phyloP scores from a whole-genome alignment of 2,113 vertebrate species.

The Cyprinus carpio region DNA sequence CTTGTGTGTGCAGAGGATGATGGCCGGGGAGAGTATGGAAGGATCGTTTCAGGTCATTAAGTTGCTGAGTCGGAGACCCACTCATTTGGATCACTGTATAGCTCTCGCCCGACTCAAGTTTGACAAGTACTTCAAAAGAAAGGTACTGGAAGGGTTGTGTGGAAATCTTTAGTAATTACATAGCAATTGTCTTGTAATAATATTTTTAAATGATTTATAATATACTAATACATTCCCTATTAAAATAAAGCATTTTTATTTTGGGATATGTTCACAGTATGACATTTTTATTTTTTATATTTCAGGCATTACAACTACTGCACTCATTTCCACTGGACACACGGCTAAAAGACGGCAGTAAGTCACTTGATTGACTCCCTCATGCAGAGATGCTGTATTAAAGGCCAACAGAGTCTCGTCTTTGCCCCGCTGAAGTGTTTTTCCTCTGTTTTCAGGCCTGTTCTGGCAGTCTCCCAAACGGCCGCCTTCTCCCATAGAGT shows the following conservation, averaged over 20 bases:
- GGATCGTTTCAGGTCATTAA: constrained; percentile 95
- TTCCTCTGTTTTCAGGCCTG: constrained; percentile 78
- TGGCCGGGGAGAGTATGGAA: constrained; percentile 90
- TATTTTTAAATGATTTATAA: not conserved
- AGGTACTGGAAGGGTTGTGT: constrained; percentile 74
- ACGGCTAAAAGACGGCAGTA: constrained; percentile 96
- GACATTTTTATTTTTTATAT: not conserved
- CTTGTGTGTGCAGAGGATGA: constrained; percentile 82
- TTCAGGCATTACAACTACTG: constrained; percentile 91
- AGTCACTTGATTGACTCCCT: constrained; percentile 64
- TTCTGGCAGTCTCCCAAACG: constrained; percentile 99
- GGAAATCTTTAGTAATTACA: not conserved
- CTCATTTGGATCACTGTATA: constrained; percentile 88
- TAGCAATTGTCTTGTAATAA: not conserved
- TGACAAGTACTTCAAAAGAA: constrained; percentile 98
- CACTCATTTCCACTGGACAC: constrained; percentile 96
- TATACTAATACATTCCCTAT: not conserved
- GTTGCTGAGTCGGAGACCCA: constrained; percentile 87
- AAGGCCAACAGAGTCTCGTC: not conserved
- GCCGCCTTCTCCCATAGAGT: constrained; percentile 89
- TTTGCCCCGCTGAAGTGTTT: not conserved
- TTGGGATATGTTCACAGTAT: not conserved
- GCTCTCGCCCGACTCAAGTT: constrained; percentile 91
- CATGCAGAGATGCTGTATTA: not conserved
- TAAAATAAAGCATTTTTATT: not conserved